Evolutionary conservation across 2,113 vertebrate genomes (phyloP).

Genomic region (Romanogobio albipinnatus): DNA sequence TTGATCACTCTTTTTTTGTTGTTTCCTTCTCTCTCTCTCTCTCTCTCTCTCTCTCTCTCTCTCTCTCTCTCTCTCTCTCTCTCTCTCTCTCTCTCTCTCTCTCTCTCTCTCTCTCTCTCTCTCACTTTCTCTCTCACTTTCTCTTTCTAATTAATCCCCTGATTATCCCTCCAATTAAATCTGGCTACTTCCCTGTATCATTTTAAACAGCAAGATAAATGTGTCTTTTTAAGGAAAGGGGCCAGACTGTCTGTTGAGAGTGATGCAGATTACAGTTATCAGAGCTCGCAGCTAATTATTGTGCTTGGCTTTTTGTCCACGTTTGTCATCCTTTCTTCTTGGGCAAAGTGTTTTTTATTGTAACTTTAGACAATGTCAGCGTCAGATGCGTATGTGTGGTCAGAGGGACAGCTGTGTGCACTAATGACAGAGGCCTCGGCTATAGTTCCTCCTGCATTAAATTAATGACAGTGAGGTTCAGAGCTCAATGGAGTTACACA

Average conservation of each 20-base stretch:
- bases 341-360: constrained; percentile 28
- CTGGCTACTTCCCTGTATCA: constrained; percentile 69
- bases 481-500: constrained; percentile 43
- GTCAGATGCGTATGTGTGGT: neutral
- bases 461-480: constrained; percentile 33
- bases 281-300: constrained; percentile 63
- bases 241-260: constrained; percentile 63
- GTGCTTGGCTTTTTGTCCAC: constrained; percentile 38
- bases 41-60: constrained; percentile 54
- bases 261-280: constrained; percentile 70
- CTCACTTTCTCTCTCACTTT: constrained; percentile 56
- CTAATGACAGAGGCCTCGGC: constrained; percentile 24
- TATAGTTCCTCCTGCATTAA: constrained; percentile 32
- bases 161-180: constrained; percentile 79
- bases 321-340: neutral
- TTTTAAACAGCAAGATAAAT: constrained; percentile 78
- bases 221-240: constrained; percentile 64
- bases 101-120: constrained; percentile 38
- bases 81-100: constrained; percentile 16
- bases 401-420: constrained; percentile 31
- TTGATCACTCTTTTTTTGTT: neutral
- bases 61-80: constrained; percentile 60
- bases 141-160: constrained; percentile 72
- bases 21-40: constrained; percentile 38
- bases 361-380: constrained; percentile 29